Evolutionary conservation across 2,797 vertebrate species (phyloP), one percentile per base, ranked within the genome.

Genomic region (Lutjanus argentimaculatus): DNA sequence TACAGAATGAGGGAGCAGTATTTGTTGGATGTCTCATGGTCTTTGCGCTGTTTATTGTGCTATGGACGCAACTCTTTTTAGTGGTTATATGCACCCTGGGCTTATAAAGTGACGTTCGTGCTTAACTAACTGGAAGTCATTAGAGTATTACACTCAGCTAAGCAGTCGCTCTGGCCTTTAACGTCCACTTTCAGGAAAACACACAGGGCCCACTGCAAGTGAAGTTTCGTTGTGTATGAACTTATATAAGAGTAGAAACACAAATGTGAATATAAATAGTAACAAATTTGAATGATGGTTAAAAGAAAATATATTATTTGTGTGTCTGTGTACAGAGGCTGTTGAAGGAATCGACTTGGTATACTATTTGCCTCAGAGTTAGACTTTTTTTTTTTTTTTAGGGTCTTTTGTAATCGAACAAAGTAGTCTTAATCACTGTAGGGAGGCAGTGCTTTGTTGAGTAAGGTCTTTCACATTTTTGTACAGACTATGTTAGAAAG

Each of bases 61-160:
- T 73, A 25, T 73, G 17, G 46, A 42, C 43, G 13, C 16, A 49
- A 11, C 8, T 66, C 45, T 52, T 65, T 59, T 82, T 59, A 42
- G 48, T 68, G n/a, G 30, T 61, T 75, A 43, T 30, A 52, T 68
- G 62, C 55, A 62, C 22, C 19, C 48, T 71, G 71, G 76, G 59
- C 55, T 70, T 67, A 67, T 83, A 57, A 74, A 79, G 67, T 63
- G 56, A 74, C 49, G 66, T 81, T 53, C 52, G 15, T 72, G 62
- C 71, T 77, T 75, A 86, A 87, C 75, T 79, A 77, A 82, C 55
- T 72, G 43, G 62, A 85, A 84, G 69, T 75, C 58, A 85, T 88
- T 72, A 63, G 67, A 52, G 17, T 53, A 62, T 77, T 82, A 77
- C 45, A 68, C 46, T 40, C 22, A 62, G 59, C 53, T 70, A 53